Evolutionary conservation across 1,140 invertebrate species (phyloP), one percentile per base, ranked within the genome.

Genomic region (Orchesella cincta): DNA sequence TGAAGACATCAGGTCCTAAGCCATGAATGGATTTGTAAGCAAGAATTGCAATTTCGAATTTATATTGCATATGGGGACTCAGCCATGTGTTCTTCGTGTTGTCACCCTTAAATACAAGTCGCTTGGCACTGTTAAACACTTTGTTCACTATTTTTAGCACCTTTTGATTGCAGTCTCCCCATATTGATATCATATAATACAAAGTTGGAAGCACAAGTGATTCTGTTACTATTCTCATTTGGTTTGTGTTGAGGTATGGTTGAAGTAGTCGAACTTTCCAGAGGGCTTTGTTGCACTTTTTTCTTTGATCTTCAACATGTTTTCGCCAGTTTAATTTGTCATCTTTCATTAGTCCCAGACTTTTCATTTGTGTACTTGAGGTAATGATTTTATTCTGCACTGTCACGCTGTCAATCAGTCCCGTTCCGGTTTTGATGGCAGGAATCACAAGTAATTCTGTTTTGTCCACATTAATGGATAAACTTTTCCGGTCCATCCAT

Each of bases 381-480:
- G 35, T 20, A 5, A 57, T 23, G 8, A 14, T 14, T 8, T 23
- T 3, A 14, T 20, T 29, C 1, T 28, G 8, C 14, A 73, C 12
- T 14, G 52, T 33, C 5, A 75, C 33, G n/a, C 1, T 2, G 28
- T 8, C 12, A 5, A 51, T 51, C 73, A 57, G 33, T 12, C 18
- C 20, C 3, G 52, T 75, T 54, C 5, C n/a, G 2, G 14, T 5
- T 5, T 23, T 28, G 23, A 8, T 36, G 52, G 16, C 2, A 14
- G 28, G 36, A 3, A 75, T 33, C 16, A 54, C 5, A 14, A 75
- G 16, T n/a, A 75, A 1, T 57, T 75, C 14, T 18, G 73, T 75
- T 75, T 75, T 75, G 8, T 52, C 12, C 1, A 54, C 46, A 75
- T 75, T 75, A 20, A 75, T 36, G 20, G n/a, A n/a, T 26, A 75